Base-by-base conservation (phyloP, 2,113 vertebrate species). In the Donacobius atricapilla region DNA sequence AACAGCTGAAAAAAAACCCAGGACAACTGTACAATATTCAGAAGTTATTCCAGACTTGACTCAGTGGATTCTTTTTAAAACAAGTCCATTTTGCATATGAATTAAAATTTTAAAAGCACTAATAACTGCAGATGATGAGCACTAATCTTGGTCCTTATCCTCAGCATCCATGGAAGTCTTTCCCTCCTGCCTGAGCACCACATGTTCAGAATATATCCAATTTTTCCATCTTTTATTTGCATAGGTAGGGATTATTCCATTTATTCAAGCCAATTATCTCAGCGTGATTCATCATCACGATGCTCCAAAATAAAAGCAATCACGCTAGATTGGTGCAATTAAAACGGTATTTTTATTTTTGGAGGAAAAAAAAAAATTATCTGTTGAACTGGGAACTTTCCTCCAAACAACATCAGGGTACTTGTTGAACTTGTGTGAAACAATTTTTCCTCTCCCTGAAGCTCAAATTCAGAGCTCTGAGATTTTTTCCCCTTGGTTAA, bases 301-400 rank as follows among this genome's bases (percentile, higher is more conserved):
- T 89, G 77, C 91, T 91, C 81, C 89, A 96, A 96, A 97, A 97
- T 97, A 96, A 97, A 97, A 94, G 96, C 87, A 95, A 96, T 95
- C 87, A 91, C 1, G 10, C 9, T 56, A 76, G 73, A 96, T 96
- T 92, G 40, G 73, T 64, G 73, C 40, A 95, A 96, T 95, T 95
- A 94, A 76, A 92, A 89, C 48, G 28, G 68, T 95, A 96, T 94
- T 95, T 96, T 97, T 97, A 68, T 50, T 78, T 87, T 89, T 45
- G 30, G 31, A 87, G 48, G n/a, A n/a, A n/a, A n/a, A 60, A 76
- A 37, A 56, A 77, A 44, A 18, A 13, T 44, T 70, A 94, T 64
- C 53, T 92, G 72, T 94, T 92, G 76, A 84, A 66, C 24, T 3
- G 33, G 21, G 40, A 97, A 87, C 57, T 94, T 91, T 82, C 13